phyloP scores from a whole-genome alignment of 2,113 vertebrate genomes.

The Promerops cafer region DNA sequence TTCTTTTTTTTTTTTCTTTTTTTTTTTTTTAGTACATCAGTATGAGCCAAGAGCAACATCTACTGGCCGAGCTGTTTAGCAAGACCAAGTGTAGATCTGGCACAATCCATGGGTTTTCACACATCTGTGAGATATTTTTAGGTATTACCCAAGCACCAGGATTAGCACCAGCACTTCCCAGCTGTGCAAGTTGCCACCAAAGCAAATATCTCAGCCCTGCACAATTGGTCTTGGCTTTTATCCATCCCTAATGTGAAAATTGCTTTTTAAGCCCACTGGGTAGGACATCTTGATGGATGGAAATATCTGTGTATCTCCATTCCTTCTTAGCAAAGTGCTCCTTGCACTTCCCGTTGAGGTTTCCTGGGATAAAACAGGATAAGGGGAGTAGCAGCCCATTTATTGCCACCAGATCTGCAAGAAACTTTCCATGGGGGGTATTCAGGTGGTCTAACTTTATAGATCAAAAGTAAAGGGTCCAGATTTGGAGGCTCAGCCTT shows the following conservation, averaged over 20 bases:
- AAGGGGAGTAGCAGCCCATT: not conserved
- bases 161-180: not conserved
- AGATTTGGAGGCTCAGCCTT: not conserved
- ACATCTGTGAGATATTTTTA: not conserved
- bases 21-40: not conserved
- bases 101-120: not conserved
- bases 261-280: not conserved
- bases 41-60: conserved; percentile 48
- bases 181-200: not conserved
- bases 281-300: not conserved
- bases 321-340: not conserved
- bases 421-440: not conserved
- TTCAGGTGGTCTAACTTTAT: not conserved
- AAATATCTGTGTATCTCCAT: not conserved
- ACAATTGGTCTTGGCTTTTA: not conserved
- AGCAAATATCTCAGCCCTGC: not conserved
- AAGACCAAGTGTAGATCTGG: not conserved
- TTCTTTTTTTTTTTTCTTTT: not conserved
- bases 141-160: not conserved
- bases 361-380: not conserved
- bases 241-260: not conserved
- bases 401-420: not conserved
- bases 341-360: not conserved
- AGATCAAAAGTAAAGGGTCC: not conserved
- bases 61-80: conserved; percentile 23